These are phyloP conservation scores for Eupelmus urozonus DNA, from an alignment of 2,888 invertebrate species.

Conservation along the genomic window DNA sequence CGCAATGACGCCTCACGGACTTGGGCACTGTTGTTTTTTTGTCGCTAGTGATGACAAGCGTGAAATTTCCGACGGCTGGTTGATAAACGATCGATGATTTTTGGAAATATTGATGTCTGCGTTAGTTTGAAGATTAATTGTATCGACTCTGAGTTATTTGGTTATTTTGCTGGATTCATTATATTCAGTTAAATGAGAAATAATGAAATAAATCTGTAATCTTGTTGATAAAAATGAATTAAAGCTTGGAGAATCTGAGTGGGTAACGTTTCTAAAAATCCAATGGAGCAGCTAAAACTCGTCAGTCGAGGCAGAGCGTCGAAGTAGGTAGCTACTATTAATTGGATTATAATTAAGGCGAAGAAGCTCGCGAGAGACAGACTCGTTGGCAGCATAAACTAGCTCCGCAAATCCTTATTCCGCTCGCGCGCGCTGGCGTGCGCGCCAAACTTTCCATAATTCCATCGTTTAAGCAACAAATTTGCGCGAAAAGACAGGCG, in stretches of 20 bases:
- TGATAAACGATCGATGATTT: conserved; percentile 38
- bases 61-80: conserved; percentile 41
- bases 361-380: neutral
- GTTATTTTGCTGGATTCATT: too few relatives aligned
- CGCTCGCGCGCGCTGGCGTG: conserved; percentile 35
- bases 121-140: conserved; percentile 19
- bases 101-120: conserved; percentile 29
- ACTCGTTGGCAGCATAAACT: neutral
- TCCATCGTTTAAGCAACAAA: conserved; percentile 61
- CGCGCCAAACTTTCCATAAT: conserved; percentile 58
- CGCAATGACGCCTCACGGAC: conserved; percentile 6
- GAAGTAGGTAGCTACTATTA: conserved; percentile 29
- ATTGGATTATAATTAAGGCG: conserved; percentile 47
- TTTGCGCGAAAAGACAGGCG: conserved; percentile 56
- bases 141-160: too few relatives aligned
- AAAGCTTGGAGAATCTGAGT: neutral
- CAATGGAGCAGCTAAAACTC: neutral
- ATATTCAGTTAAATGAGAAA: too few relatives aligned
- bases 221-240: too few relatives aligned
- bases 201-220: too few relatives aligned
- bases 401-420: conserved; percentile 32
- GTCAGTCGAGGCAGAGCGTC: too few relatives aligned
- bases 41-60: conserved; percentile 42
- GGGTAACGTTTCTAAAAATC: neutral
- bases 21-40: conserved; percentile 18